Conservation (phyloP, 2,888 invertebrate genomes). For the Thumatha senex region DNA sequence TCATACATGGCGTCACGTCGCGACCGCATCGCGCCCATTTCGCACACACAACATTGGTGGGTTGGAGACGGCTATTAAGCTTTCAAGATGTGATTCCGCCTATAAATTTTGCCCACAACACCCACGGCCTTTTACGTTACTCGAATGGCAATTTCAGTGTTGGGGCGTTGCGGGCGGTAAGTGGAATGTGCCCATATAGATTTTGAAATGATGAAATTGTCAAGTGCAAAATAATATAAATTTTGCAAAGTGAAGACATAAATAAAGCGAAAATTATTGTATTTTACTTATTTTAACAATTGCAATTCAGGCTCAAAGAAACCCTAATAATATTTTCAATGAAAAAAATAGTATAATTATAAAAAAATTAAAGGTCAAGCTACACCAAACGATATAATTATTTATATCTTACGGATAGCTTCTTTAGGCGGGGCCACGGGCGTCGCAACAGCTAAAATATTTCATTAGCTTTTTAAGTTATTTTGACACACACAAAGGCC, state of each 20-base stretch:
- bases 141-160: too few species aligned
- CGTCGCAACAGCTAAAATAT: conserved; percentile 58
- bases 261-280: not conserved
- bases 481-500: conserved; percentile 14
- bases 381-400: conserved; percentile 36
- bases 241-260: not conserved
- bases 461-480: conserved; percentile 8
- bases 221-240: not conserved
- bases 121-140: too few species aligned
- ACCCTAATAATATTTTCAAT: not conserved
- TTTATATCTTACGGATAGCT: conserved; percentile 57
- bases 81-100: too few species aligned
- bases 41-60: too few species aligned
- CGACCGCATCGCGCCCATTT: too few species aligned
- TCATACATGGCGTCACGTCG: too few species aligned
- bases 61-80: too few species aligned
- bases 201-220: not conserved
- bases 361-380: conserved; percentile 35
- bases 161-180: too few species aligned
- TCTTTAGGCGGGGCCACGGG: conserved; percentile 60
- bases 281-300: not conserved
- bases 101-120: too few species aligned
- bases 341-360: conserved; percentile 1
- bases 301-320: conserved; percentile 22
- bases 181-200: too few species aligned